Conservation (phyloP, 1,140 invertebrate species). For the Heliconius eleuchia region DNA sequence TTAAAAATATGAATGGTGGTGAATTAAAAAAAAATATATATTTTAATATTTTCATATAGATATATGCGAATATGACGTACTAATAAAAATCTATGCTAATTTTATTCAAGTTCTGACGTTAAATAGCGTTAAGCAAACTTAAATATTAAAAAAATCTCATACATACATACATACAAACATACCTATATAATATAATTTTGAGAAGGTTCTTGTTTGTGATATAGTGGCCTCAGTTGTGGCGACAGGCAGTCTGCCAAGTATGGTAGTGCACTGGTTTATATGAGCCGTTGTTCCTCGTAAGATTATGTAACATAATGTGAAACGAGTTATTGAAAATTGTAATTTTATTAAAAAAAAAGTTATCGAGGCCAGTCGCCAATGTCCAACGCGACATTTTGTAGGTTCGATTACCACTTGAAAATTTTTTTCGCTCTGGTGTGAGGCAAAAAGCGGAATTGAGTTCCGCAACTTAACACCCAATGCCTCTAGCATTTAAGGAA, state of each 20-base stretch:
- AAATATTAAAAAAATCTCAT: neutral
- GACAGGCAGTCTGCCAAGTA: conserved; percentile 37
- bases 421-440: too few relatives aligned
- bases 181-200: neutral
- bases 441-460: too few relatives aligned
- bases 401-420: too few relatives aligned
- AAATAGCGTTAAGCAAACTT: neutral
- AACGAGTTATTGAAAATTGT: neutral
- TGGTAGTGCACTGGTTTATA: conserved; percentile 20
- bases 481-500: too few relatives aligned
- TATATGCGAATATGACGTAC: too few relatives aligned
- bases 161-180: neutral
- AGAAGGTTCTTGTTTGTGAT: conserved; percentile 1
- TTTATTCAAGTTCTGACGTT: neutral
- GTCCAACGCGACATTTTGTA: too few relatives aligned
- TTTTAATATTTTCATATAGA: too few relatives aligned
- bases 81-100: neutral
- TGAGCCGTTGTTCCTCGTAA: neutral
- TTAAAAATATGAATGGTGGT: too few relatives aligned
- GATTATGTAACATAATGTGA: neutral
- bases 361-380: too few relatives aligned
- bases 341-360: neutral
- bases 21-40: too few relatives aligned
- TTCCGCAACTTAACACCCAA: too few relatives aligned
- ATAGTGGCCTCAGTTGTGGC: conserved; percentile 16